phyloP scores from a whole-genome alignment of 2,888 invertebrate genomes.

The Melinaea marsaeus region DNA sequence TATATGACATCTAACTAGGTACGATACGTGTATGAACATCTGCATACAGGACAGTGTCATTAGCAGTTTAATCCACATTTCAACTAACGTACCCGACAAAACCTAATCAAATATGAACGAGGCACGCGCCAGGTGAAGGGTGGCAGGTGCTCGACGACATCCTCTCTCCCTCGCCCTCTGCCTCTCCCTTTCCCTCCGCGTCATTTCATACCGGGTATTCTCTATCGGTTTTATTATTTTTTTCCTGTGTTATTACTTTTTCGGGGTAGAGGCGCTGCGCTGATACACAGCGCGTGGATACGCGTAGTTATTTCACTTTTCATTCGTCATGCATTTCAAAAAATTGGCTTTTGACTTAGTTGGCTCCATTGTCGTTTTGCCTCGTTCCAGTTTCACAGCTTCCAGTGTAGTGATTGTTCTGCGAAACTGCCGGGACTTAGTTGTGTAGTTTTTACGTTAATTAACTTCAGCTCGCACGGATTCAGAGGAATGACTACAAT shows the following conservation, averaged over 20 bases:
- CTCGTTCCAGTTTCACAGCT: slow-evolving; percentile 47
- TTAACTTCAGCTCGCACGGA: slow-evolving; percentile 34
- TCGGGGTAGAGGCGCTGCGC: slow-evolving; percentile 53
- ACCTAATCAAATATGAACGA: slow-evolving; percentile 72
- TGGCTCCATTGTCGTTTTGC: slow-evolving; percentile 50
- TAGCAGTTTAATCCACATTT: slow-evolving; percentile 39
- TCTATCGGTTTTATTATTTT: slow-evolving; percentile 55
- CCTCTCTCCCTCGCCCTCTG: slow-evolving; percentile 52
- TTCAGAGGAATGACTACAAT: too few relatives aligned
- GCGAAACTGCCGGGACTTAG: slow-evolving; percentile 25
- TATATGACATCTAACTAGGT: too few relatives aligned
- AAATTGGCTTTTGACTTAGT: slow-evolving; percentile 57
- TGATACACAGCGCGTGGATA: slow-evolving; percentile 54
- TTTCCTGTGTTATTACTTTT: slow-evolving; percentile 55
- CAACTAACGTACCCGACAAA: slow-evolving; percentile 59
- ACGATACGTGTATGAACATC: slow-evolving; percentile 5
- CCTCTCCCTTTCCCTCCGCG: slow-evolving; percentile 50
- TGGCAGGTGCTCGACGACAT: slow-evolving; percentile 68
- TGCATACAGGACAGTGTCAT: slow-evolving; percentile 17
- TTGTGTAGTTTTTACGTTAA: slow-evolving; percentile 46
- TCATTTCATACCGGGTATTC: slow-evolving; percentile 37
- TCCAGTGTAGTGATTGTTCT: slow-evolving; percentile 33
- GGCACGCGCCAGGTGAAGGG: slow-evolving; percentile 62
- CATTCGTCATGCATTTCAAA: slow-evolving; percentile 57
- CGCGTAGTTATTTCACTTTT: slow-evolving; percentile 56